Base-by-base conservation (phyloP, 2,113 vertebrate species). In the Quiscalus mexicanus region DNA sequence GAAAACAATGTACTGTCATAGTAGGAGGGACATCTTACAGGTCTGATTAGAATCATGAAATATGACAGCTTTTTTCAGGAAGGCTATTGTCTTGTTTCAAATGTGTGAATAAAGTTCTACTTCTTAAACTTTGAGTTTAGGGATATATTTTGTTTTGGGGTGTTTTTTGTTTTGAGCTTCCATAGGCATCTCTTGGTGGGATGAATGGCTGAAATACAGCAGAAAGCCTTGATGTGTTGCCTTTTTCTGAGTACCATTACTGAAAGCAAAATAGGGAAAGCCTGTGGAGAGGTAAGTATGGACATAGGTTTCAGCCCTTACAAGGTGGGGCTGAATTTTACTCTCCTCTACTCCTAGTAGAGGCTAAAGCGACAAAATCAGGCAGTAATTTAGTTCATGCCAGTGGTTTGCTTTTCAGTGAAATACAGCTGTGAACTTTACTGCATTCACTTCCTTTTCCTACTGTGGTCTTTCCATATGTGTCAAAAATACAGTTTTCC, bases 41-140 rank as follows among this genome's bases (percentile, higher is more conserved):
- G 14, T 44, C 41, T 64, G 39, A 35, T 84, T 23, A 58, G 50
- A 90, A 82, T 67, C 11, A 42, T 47, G 24, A 70, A 82, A n/a
- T 39, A 15, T 2, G 8, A 52, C 37, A 37, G 30, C 52, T 60
- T 27, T 27, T 50, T 85, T 41, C 18, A 47, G 58, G 44, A 73
- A n/a, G 28, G 11, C 27, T 73, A 1, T 7, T 15, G 53, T 59
- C n/a, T 85, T 82, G 18, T 94, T 89, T 82, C 28, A 70, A 27
- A 76, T 71, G 37, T 2, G 20, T 96, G 59, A 93, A 96, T 96
- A 96, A 96, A 98, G 41, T 62, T 90, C 8, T 64, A 10, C 82
- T 78, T 90, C 44, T 81, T 68, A 93, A 84, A 90, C 60, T 80
- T 87, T 24, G 21, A 80, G 56, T 47, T 52, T 53, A 56, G 33